Conservation (phyloP, 2,797 vertebrate species). For the Alcedo atthis region DNA sequence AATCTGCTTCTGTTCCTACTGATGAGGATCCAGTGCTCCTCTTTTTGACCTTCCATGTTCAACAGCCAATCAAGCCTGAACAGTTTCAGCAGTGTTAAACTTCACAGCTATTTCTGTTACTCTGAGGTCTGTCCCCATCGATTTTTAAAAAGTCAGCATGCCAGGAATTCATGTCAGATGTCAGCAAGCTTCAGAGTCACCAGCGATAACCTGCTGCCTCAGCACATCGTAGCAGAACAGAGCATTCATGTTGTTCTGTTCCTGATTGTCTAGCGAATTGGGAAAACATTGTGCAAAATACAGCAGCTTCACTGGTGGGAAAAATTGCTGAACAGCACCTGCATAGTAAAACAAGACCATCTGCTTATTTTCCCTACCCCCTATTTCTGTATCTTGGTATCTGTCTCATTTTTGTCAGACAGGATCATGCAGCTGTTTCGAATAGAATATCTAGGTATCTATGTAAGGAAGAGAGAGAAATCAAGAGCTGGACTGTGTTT, state of each 20-base stretch:
- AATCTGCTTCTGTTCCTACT: slow-evolving; percentile 71
- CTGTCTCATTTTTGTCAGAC: slow-evolving; percentile 9
- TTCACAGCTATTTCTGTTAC: slow-evolving; percentile 72
- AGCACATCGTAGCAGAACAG: slow-evolving; percentile 67
- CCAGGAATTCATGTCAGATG: slow-evolving; percentile 79
- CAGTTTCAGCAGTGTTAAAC: slow-evolving; percentile 72
- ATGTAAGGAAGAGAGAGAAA: not conserved
- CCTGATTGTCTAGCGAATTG: slow-evolving; percentile 76
- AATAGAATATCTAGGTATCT: not conserved
- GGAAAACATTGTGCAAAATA: slow-evolving; percentile 74
- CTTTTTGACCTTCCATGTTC: slow-evolving; percentile 70
- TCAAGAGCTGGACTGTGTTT: not conserved
- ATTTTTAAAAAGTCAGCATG: slow-evolving; percentile 74
- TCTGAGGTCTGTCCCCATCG: slow-evolving; percentile 74
- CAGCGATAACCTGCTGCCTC: slow-evolving; percentile 74
- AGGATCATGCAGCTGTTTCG: not conserved
- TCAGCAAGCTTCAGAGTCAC: slow-evolving; percentile 74
- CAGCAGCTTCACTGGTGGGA: slow-evolving; percentile 64
- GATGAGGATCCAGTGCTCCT: slow-evolving; percentile 69
- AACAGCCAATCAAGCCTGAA: slow-evolving; percentile 70
- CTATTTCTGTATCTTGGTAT: not conserved
- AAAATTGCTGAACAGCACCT: slow-evolving; percentile 72
- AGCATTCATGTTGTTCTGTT: slow-evolving; percentile 62
- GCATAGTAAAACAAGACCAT: slow-evolving; percentile 73
- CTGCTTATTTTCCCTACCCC: slow-evolving; percentile 56